phyloP scores from a whole-genome alignment of 2,888 invertebrate genomes.

The Eupithecia subfuscata region DNA sequence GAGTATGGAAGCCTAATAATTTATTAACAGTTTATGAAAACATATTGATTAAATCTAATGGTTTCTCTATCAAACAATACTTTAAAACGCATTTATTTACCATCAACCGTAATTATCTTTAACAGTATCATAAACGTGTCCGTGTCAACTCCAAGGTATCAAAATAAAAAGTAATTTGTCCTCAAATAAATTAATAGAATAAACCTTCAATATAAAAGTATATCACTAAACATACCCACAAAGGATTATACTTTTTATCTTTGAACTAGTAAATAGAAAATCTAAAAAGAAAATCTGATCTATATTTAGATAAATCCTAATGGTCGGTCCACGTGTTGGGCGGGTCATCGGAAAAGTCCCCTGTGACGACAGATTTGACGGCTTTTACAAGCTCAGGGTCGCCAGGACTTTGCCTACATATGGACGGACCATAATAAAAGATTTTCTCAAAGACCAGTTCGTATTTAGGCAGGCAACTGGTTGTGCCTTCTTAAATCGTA shows the following conservation, averaged over 20 bases:
- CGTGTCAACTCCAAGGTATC: neutral
- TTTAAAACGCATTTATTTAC: slow-evolving; percentile 19
- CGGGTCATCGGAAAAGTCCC: neutral
- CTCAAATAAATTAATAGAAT: neutral
- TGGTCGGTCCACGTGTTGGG: neutral
- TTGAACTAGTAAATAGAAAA: neutral
- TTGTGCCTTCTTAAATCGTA: no score
- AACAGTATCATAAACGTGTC: slow-evolving; percentile 5
- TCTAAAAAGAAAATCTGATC: neutral
- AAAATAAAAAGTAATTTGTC: slow-evolving; percentile 13
- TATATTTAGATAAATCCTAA: neutral
- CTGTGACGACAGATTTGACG: neutral
- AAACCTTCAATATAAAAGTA: neutral
- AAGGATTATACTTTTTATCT: neutral
- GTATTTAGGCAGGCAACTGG: no score
- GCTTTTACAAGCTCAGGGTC: neutral
- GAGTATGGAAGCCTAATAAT: neutral
- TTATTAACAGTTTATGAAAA: neutral
- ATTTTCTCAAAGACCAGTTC: neutral
- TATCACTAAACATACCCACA: neutral
- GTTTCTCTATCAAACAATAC: neutral
- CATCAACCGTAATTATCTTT: slow-evolving; percentile 12
- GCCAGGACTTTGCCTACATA: neutral
- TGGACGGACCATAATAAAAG: neutral
- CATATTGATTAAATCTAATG: neutral